Evolutionary conservation across 2,888 invertebrate genomes (phyloP), one percentile per base, ranked within the genome.

Genomic region (Spialia ferax): DNA sequence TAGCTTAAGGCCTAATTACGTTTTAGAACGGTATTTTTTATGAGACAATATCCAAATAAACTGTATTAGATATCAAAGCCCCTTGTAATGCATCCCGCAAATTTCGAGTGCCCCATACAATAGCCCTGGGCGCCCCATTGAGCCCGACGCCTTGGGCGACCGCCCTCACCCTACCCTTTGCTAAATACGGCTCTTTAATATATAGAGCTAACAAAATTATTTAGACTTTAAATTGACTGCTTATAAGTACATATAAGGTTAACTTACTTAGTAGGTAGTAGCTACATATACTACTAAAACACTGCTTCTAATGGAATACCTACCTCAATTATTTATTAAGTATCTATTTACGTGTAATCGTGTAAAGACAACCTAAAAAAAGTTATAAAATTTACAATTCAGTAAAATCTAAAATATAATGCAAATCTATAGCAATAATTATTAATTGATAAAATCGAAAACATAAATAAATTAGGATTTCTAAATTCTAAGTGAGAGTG

Each of bases 11-110:
- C 13, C 13, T 11, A 13, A 35, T 35, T 35, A 35, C 13, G 11
- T 32, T 13, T 35, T 13, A 11, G 13, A 11, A 2, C 35, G 11
- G 13, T 13, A 35, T 35, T 35, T 35, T 13, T 2, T 4, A 13
- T 35, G 11, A 11, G 13, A 13, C 10, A 35, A 13, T 13, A 35
- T 35, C 10, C 35, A 35, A 35, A 13, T 35, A 11, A 35, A 35
- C 13, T 35, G 35, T 13, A 35, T 35, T 35, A 35, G 35, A 35
- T 35, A 8, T 4, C 38, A 38, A n/a, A n/a, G 3, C 38, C 38
- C 38, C 38, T 38, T n/a, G 38, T 38, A n/a, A 38, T 38, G 38
- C 38, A n/a, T 13, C n/a, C 38, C 38, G n/a, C 38, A 38, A 38
- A 35, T 35, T 35, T 38, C 13, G n/a, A 38, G 38, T n/a, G 38